These are phyloP conservation scores for Ceratina australensis DNA, from an alignment of 1,140 invertebrate genomes.

Conservation along the genomic window DNA sequence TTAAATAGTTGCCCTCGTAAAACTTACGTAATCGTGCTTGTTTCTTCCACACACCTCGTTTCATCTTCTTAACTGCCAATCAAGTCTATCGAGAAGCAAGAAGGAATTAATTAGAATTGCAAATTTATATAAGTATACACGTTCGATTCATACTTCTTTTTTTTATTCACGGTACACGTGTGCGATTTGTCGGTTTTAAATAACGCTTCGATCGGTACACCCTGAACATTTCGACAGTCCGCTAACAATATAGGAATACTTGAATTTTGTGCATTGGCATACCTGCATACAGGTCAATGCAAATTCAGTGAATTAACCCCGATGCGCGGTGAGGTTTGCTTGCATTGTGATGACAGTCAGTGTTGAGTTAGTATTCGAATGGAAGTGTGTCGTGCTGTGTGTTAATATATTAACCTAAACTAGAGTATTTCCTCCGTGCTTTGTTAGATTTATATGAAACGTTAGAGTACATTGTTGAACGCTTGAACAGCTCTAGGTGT, in stretches of 20 bases:
- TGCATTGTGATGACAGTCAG: slow-evolving; percentile 22
- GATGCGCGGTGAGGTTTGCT: slow-evolving; percentile 35
- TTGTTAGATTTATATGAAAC: background rate
- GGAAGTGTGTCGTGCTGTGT: slow-evolving; percentile 16
- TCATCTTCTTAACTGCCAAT: background rate
- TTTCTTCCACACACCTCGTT: background rate
- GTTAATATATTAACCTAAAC: slow-evolving; percentile 17
- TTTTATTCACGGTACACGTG: no score
- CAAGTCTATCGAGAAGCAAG: background rate
- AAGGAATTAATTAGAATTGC: background rate
- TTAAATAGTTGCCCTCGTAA: background rate
- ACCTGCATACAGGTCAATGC: slow-evolving; percentile 47
- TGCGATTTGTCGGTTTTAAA: background rate
- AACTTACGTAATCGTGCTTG: background rate
- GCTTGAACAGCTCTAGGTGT: background rate
- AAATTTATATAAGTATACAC: background rate
- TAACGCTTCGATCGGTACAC: background rate
- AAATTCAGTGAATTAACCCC: slow-evolving; percentile 51
- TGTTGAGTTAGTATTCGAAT: slow-evolving; percentile 30
- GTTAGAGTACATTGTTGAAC: background rate
- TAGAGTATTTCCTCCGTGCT: background rate
- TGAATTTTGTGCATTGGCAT: slow-evolving; percentile 40
- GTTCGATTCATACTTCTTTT: background rate
- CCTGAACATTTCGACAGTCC: background rate
- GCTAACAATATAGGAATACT: slow-evolving; percentile 13